These are phyloP conservation scores for Drosophila kohkoa DNA, from an alignment of 1,140 invertebrate genomes.

Conservation along the genomic window DNA sequence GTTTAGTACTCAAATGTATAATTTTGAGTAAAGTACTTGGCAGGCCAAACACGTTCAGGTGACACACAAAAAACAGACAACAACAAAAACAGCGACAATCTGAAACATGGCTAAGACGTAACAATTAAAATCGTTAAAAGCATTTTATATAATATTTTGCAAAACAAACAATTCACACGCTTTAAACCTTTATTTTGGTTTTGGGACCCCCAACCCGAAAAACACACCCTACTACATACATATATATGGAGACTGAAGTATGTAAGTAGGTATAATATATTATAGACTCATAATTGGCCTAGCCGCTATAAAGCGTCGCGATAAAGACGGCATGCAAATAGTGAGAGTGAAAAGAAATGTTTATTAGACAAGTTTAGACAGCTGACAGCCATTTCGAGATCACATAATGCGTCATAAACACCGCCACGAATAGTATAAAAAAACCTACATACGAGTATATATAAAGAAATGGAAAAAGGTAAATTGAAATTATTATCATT, in stretches of 20 bases:
- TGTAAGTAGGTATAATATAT: constrained; percentile 14
- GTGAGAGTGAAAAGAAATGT: constrained; percentile 52
- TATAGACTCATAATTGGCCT: constrained; percentile 30
- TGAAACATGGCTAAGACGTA: constrained; percentile 55
- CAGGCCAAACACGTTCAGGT: constrained; percentile 44
- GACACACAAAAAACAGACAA: constrained; percentile 31
- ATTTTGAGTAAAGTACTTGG: constrained; percentile 25
- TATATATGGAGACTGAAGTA: background rate
- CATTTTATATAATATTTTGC: constrained; percentile 70
- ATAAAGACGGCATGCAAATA: constrained; percentile 36
- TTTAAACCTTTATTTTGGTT: constrained; percentile 29
- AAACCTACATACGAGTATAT: constrained; percentile 4
- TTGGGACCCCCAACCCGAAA: constrained; percentile 42
- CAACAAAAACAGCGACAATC: constrained; percentile 29
- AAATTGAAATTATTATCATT: constrained; percentile 14
- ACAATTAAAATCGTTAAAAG: constrained; percentile 80
- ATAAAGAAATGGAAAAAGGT: constrained; percentile 10
- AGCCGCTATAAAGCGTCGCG: constrained; percentile 31
- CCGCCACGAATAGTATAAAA: constrained; percentile 12
- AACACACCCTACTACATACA: constrained; percentile 33
- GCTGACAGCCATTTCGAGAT: constrained; percentile 38
- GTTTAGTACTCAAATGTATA: constrained; percentile 20
- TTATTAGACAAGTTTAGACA: constrained; percentile 67
- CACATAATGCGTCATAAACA: constrained; percentile 53
- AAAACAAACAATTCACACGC: constrained; percentile 70